Base-by-base conservation (phyloP, 1,140 invertebrate species). In the Zaprionus tsacasi region DNA sequence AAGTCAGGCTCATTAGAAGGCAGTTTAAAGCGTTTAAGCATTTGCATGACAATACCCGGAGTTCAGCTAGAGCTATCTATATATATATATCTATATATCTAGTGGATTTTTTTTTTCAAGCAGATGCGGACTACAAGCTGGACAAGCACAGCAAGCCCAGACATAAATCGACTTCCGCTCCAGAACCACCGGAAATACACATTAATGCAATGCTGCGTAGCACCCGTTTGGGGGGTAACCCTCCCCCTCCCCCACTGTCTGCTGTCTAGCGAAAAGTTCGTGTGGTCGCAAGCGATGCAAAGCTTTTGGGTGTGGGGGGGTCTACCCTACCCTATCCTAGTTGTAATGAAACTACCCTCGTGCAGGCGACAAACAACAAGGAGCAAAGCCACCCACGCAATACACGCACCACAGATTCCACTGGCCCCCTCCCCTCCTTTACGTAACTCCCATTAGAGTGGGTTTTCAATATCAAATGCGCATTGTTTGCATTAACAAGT, bases 401-500 rank as follows among this genome's bases (percentile, higher is more conserved):
- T 11, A 27, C 13, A 52, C 57, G 8, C 43, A 40, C 15, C 50
- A 43, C 35, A 21, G 43, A 43, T 45, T 27, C 25, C 57, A 13
- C 33, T 36, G 15, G 10, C 27, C 27, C 65, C 3, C 6, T 30
- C 27, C 3, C 27, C 27, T 0, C 21, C 21, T 21, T 2, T 21
- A 21, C 21, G 21, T 21, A 30, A 30, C 58, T 40, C n/a, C 35
- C 12, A 6, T 10, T 45, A 2, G 40, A 45, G n/a, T 56, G 59
- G 65, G 71, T 78, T 86, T 87, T 87, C 82, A 89, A 89, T 89
- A 88, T 88, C 76, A 85, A 89, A 89, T 89, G 76, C 78, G 73
- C 81, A 86, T 90, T 89, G 86, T 89, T 90, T 90, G 88, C 82
- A 91, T 88, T 91, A 91, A 91, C 88, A 88, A 91, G 88, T 88